phyloP scores from a whole-genome alignment of 2,888 invertebrate genomes.

The Cetonia aurata region DNA sequence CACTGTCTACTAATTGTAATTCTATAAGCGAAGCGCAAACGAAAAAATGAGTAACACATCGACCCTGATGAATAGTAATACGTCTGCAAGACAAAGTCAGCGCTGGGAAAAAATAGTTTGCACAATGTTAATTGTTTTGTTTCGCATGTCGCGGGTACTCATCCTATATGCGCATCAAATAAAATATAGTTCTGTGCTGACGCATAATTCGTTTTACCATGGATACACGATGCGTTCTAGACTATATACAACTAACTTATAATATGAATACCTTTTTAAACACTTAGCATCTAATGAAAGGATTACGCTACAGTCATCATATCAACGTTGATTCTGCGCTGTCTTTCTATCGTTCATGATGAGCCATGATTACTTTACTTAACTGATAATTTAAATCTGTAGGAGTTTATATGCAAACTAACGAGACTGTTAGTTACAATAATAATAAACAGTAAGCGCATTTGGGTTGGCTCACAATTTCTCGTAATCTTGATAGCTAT shows the following conservation, averaged over 20 bases:
- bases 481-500: too few relatives aligned
- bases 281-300: too few relatives aligned
- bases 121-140: constrained; percentile 31
- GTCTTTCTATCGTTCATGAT: background rate
- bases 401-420: too few relatives aligned
- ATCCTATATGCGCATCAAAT: constrained; percentile 28
- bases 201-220: background rate
- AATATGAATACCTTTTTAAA: too few relatives aligned
- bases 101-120: constrained; percentile 43
- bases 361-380: background rate
- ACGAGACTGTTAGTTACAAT: too few relatives aligned
- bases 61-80: constrained; percentile 27
- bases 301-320: too few relatives aligned
- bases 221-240: background rate
- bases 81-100: constrained; percentile 10
- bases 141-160: background rate
- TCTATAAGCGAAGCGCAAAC: constrained; percentile 28
- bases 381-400: too few relatives aligned
- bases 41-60: constrained; percentile 38
- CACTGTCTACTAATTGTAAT: constrained; percentile 40
- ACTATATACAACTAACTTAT: too few relatives aligned
- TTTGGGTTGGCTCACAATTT: too few relatives aligned
- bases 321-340: too few relatives aligned
- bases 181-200: constrained; percentile 23
- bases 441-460: too few relatives aligned